phyloP scores from a whole-genome alignment of 2,113 vertebrate species.

The Ornithorhynchus anatinus region DNA sequence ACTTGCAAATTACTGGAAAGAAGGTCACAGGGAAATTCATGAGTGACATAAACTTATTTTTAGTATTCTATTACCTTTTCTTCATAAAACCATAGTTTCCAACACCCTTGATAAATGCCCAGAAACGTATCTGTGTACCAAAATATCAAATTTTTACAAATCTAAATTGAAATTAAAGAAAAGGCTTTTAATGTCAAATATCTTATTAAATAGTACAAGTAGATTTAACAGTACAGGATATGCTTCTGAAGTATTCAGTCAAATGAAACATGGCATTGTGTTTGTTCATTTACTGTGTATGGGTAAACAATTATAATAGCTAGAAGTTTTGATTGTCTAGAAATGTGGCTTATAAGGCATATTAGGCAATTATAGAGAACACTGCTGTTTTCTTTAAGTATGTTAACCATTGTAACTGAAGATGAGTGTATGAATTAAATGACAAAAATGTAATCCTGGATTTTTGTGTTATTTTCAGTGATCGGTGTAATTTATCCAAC shows the following conservation, averaged over 20 bases:
- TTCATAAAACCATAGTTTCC: not conserved
- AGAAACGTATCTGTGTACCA: not conserved
- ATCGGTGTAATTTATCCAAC: not conserved
- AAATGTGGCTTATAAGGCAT: not conserved
- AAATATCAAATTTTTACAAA: not conserved
- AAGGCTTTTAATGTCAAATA: not conserved
- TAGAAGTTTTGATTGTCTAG: conserved; percentile 1
- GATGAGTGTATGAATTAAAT: not conserved
- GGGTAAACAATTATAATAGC: not conserved
- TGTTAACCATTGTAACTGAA: not conserved
- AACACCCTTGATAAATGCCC: not conserved
- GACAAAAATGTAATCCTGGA: not conserved
- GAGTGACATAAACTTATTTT: not conserved
- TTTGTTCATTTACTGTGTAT: not conserved
- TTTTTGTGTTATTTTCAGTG: conserved; percentile 15
- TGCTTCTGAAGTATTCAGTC: not conserved
- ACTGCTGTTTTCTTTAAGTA: not conserved
- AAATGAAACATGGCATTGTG: not conserved
- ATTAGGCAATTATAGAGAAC: not conserved
- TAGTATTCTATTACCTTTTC: not conserved
- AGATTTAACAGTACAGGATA: accelerated
- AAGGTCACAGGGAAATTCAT: not conserved
- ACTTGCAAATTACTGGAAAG: not conserved
- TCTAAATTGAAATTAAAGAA: not conserved
- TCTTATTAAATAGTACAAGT: not conserved